Evolutionary conservation across 2,113 vertebrate species (phyloP), one percentile per base, ranked within the genome.

Genomic region (Spilogale gracilis): DNA sequence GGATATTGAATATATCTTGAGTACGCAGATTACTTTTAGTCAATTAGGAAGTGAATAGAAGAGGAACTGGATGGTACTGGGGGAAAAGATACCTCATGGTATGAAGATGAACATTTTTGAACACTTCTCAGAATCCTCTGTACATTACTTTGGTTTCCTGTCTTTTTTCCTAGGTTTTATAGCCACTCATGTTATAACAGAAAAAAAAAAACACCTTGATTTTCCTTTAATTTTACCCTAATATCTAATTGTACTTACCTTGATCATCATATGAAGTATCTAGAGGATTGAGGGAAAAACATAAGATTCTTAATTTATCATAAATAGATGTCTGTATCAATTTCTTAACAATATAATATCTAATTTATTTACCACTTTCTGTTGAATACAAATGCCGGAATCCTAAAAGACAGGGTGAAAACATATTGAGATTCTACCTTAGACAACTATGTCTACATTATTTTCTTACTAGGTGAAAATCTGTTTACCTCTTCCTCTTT

Each of bases 321-420:
- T 94, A 93, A 91, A 54, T 5, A 85, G 18, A 79, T 23, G 60
- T 87, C 10, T 71, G 12, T 38, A 94, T 81, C 84, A 82, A 94
- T 93, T 96, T 86, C 38, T 85, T 83, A 97, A 17, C 5, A 89
- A 82, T 30, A 14, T 6, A 71, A 3, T 52, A 50, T 80, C 17
- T 69, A 79, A 93, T 86, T 87, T 95, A 97, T 91, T 98, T 97
- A 97, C 98, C 96, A 79, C 91, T 97, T 82, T 95, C 96, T 86
- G 91, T 82, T 50, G 97, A 97, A 92, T 85, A 93, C 61, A 58
- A 21, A 54, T 63, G 25, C 52, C 0, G 45, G 13, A 78, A 89
- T 73, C 91, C 97, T 98, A 89, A 91, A 96, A 94, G 65, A 89
- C 30, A 96, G 94, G 54, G 92, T 61, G 6, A 74, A 92, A 95